Evolutionary conservation across 2,113 vertebrate genomes (phyloP).

Genomic region (Bufo gargarizans): DNA sequence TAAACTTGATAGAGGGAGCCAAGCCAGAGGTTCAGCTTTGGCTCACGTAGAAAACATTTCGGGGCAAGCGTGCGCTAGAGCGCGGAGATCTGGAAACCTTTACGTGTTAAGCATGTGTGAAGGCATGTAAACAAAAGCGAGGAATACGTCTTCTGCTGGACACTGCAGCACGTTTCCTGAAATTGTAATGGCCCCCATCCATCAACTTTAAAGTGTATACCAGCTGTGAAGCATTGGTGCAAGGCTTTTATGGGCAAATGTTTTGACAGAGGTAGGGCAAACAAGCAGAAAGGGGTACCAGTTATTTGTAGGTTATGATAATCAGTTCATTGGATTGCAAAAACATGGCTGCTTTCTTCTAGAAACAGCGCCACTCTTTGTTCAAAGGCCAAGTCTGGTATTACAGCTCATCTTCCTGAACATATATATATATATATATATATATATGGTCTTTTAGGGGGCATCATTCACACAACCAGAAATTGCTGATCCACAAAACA

Average conservation of each 20-base stretch:
- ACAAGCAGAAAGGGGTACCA: background rate
- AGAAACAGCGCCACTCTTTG: background rate
- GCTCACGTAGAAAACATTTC: constrained; percentile 18
- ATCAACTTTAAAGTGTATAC: constrained; percentile 19
- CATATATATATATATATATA: too few relatives aligned
- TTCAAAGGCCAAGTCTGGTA: background rate
- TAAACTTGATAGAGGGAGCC: constrained; percentile 45
- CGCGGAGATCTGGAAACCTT: constrained; percentile 43
- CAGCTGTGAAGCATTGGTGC: constrained; percentile 17
- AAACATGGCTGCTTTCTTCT: background rate
- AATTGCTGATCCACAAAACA: too few relatives aligned
- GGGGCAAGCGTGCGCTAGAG: constrained; percentile 20
- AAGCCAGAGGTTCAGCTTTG: constrained; percentile 44
- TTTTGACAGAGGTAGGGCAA: constrained; percentile 13
- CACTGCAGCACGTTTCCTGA: background rate
- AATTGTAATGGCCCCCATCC: constrained; percentile 4
- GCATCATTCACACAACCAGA: too few relatives aligned
- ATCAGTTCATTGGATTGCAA: background rate
- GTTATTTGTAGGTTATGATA: background rate
- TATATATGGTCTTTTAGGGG: too few relatives aligned
- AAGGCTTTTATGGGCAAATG: background rate
- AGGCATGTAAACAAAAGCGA: constrained; percentile 18
- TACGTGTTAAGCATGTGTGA: constrained; percentile 51
- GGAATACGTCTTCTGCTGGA: constrained; percentile 36
- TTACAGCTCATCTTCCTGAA: background rate